Base-by-base conservation (phyloP, 2,797 vertebrate species). In the Gobio occitaniae region DNA sequence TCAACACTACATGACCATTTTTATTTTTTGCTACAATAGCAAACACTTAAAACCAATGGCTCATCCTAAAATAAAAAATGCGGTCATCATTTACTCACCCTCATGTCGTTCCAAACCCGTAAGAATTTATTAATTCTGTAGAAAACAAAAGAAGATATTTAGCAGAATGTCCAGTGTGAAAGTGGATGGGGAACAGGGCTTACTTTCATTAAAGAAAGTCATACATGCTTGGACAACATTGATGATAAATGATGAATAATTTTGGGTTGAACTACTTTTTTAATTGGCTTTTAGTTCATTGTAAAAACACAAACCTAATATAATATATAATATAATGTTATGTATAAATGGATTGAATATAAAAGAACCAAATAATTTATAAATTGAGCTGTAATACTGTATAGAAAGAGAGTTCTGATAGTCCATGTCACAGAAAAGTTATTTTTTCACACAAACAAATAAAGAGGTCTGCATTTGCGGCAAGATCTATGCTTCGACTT, bases 381-480 rank as follows among this genome's bases (percentile, higher is more conserved):
- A 19, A 54, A 10, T 21, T 12, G 29, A 54, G 48, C 50, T 54
- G 25, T 29, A 63, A 32, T 32, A 16, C 13, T 32, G 6, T 52
- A 17, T 25, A 71, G 11, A 50, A 74, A 36, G 2, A 52, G n/a
- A 48, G 3, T 54, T 54, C 11, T 56, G 3, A 36, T 36, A 75
- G 29, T n/a, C 59, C 54, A 63, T 78, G 54, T 54, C 29, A 76
- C 19, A 61, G 54, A 36, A 52, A 83, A 65, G 6, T 19, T 25
- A 52, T 50, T 80, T 63, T 86, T 86, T 80, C 32, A 79, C 16
- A 71, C 50, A 63, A 76, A 68, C 84, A 81, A 78, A 86, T 72
- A 89, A 92, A 87, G 89, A 86, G 90, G 90, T 90, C 92, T 92
- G 85, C 88, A 87, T 92, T 91, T 89, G 80, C 47, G 4, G 36